A percentile compares a stretch with the other conserved stretches of the same genome.
Evolutionary conservation across 2,113 vertebrate species (phyloP).

Genomic region (Microtus montanus): DNA sequence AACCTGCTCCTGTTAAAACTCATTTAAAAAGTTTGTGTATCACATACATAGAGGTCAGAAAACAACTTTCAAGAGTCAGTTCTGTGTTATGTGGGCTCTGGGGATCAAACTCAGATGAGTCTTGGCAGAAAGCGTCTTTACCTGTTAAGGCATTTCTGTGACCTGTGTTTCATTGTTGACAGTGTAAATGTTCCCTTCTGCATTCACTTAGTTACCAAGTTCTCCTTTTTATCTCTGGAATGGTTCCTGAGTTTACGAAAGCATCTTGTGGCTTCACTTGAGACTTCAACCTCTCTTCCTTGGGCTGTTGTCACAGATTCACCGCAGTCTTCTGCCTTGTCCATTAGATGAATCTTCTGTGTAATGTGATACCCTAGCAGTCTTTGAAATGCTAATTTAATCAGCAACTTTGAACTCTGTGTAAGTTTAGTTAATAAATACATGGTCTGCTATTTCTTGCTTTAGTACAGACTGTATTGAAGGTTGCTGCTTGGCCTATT

Average conservation of each 20-base stretch:
- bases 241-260: constrained; percentile 25
- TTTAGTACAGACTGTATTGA: not conserved
- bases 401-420: constrained; percentile 21
- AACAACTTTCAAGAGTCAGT: not conserved
- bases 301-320: not conserved
- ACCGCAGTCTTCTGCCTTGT: constrained; percentile 33
- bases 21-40: not conserved
- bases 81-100: not conserved
- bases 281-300: constrained; percentile 37
- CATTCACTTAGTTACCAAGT: not conserved
- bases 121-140: not conserved
- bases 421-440: not conserved
- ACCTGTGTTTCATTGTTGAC: constrained; percentile 26
- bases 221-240: constrained; percentile 3
- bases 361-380: not conserved
- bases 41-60: not conserved
- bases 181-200: not conserved
- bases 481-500: not conserved
- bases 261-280: not conserved
- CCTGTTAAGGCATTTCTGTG: not conserved
- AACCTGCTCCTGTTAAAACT: not conserved
- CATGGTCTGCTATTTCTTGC: constrained; percentile 6
- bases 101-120: not conserved
- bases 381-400: constrained; percentile 39
- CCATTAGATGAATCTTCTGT: not conserved